A percentile compares a stretch with the other conserved stretches of the same genome.
Conservation (phyloP, 2,797 vertebrate species). For the Momotus momota region DNA sequence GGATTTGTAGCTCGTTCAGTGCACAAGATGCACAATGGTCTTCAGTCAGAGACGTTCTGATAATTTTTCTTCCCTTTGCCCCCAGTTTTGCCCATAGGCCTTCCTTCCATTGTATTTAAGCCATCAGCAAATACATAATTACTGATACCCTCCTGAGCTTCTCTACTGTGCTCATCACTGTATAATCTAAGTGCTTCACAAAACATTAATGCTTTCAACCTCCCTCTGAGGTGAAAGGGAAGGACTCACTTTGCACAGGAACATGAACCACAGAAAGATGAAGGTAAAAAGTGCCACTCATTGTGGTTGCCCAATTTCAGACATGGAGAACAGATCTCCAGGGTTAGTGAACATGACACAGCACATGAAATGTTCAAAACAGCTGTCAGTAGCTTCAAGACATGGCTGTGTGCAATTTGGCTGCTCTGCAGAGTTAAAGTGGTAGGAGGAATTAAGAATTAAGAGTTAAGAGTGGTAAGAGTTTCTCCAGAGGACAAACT, state of each 20-base stretch:
- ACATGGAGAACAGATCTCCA: neutral
- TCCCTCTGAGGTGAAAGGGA: neutral
- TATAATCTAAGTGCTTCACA: neutral
- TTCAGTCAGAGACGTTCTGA: neutral
- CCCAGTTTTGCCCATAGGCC: neutral
- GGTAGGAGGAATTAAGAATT: neutral
- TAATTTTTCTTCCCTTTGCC: neutral
- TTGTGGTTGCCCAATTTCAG: neutral
- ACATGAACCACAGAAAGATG: neutral
- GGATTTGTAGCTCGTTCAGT: neutral
- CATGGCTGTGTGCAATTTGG: neutral
- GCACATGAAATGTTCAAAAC: neutral
- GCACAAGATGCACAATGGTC: neutral
- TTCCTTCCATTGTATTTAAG: neutral
- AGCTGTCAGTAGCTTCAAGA: neutral
- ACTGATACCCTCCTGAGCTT: neutral
- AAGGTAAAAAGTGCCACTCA: neutral
- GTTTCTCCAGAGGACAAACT: neutral
- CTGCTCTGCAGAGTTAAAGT: neutral
- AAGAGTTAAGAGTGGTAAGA: neutral
- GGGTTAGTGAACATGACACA: neutral
- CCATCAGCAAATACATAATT: neutral
- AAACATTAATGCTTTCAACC: slow-evolving; percentile 6
- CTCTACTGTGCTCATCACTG: slow-evolving; percentile 2
- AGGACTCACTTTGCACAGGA: neutral